Evolutionary conservation across 2,113 vertebrate genomes (phyloP).

Genomic region (Todiramphus saurophagus): DNA sequence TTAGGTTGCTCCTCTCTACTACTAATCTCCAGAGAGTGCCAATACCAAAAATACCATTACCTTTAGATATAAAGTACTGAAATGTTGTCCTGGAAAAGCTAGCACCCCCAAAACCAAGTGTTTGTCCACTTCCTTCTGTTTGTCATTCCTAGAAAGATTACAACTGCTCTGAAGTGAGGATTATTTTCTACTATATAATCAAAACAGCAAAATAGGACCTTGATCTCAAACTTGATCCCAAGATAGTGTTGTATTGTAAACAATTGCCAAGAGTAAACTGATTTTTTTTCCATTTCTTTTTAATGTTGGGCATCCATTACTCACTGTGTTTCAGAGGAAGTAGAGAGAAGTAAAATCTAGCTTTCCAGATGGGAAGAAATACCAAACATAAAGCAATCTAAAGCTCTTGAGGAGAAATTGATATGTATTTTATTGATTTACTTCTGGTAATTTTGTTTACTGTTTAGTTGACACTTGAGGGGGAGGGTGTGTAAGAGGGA

Average conservation of each 20-base stretch:
- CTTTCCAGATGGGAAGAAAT: neutral
- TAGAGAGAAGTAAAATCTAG: neutral
- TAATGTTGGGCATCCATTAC: neutral
- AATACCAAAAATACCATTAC: neutral
- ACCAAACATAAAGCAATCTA: neutral
- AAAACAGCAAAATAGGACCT: neutral
- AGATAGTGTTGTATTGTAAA: neutral
- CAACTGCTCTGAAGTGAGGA: neutral
- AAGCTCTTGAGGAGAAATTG: neutral
- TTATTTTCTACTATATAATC: neutral
- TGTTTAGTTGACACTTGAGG: neutral
- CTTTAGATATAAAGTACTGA: neutral
- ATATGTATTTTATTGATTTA: neutral
- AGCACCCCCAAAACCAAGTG: neutral
- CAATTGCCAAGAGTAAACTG: neutral
- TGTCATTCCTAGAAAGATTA: neutral
- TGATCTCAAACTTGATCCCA: neutral
- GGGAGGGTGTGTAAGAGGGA: rapidly evolving
- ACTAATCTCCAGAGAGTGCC: neutral
- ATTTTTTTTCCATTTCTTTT: neutral
- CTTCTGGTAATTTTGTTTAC: slow-evolving; percentile 24
- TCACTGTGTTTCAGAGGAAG: neutral
- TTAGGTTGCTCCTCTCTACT: neutral
- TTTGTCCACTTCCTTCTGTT: neutral
- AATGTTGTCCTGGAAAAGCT: neutral